Evolutionary conservation across 2,797 vertebrate species (phyloP).

Genomic region (Peromyscus attwateri): DNA sequence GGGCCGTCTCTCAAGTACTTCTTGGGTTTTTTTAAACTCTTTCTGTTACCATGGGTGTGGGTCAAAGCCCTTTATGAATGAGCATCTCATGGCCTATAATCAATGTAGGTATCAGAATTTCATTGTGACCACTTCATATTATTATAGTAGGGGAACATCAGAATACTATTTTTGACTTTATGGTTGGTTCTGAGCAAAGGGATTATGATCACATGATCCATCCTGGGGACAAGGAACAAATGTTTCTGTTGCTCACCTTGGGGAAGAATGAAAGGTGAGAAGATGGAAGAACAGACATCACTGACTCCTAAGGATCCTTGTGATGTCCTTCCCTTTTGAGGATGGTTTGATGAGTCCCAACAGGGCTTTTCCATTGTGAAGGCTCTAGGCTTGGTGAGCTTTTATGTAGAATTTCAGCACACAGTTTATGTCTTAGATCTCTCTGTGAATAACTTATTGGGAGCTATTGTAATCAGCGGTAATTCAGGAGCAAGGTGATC

Average conservation of each 20-base stretch:
- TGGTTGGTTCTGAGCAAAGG: neutral
- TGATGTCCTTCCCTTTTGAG: neutral
- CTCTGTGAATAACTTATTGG: neutral
- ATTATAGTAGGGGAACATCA: neutral
- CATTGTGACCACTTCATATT: neutral
- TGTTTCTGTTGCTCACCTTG: neutral
- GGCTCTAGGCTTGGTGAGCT: neutral
- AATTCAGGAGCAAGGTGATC: neutral
- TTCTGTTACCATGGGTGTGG: neutral
- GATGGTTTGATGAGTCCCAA: neutral
- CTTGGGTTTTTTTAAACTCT: neutral
- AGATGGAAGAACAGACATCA: neutral
- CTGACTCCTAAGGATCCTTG: neutral
- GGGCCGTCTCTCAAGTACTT: neutral
- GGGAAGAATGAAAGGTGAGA: neutral
- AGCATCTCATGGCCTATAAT: neutral
- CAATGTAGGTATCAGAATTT: neutral
- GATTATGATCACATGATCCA: neutral
- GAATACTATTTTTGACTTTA: neutral
- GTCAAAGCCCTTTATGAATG: neutral
- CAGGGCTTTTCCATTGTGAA: neutral
- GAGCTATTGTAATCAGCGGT: conserved; percentile 21
- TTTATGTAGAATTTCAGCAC: neutral
- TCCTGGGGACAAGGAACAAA: neutral
- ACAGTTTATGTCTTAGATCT: neutral